Conservation (phyloP, 2,113 vertebrate species). For the Trogon melanurus region DNA sequence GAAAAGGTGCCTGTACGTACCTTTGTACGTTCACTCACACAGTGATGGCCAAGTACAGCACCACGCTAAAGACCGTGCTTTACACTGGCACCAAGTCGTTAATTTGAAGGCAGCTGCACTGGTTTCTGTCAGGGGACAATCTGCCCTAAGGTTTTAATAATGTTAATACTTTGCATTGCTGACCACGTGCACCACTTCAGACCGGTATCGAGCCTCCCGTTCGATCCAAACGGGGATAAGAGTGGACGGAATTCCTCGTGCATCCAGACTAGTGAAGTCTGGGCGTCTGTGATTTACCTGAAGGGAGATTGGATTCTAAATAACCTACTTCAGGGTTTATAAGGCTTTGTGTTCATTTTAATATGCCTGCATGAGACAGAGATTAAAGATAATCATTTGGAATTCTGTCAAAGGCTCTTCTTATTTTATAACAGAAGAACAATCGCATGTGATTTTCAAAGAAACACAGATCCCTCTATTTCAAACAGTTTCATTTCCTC, state of each 20-base stretch:
- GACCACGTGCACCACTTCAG: background rate
- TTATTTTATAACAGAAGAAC: constrained; percentile 70
- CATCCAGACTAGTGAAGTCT: constrained; percentile 5
- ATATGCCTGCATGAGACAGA: constrained; percentile 35
- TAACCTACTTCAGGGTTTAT: constrained; percentile 11
- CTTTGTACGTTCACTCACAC: fast-evolving
- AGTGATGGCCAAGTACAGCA: too few relatives aligned
- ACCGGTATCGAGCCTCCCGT: background rate
- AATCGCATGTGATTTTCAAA: constrained; percentile 77
- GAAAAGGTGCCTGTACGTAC: fast-evolving
- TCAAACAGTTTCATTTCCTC: constrained; percentile 69
- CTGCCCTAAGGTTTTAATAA: background rate
- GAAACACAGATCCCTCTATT: constrained; percentile 62
- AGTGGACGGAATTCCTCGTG: constrained; percentile 19
- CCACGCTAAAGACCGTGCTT: background rate
- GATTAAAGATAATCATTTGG: constrained; percentile 58
- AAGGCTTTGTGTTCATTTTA: constrained; percentile 54
- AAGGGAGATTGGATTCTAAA: constrained; percentile 40
- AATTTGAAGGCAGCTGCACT: background rate
- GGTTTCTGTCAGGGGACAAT: background rate
- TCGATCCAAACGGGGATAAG: background rate
- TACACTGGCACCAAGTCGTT: background rate
- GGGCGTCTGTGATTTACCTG: constrained; percentile 45
- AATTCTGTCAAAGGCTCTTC: constrained; percentile 66
- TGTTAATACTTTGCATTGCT: background rate